Conservation (phyloP, 2,888 invertebrate genomes). For the Andrena minutula region DNA sequence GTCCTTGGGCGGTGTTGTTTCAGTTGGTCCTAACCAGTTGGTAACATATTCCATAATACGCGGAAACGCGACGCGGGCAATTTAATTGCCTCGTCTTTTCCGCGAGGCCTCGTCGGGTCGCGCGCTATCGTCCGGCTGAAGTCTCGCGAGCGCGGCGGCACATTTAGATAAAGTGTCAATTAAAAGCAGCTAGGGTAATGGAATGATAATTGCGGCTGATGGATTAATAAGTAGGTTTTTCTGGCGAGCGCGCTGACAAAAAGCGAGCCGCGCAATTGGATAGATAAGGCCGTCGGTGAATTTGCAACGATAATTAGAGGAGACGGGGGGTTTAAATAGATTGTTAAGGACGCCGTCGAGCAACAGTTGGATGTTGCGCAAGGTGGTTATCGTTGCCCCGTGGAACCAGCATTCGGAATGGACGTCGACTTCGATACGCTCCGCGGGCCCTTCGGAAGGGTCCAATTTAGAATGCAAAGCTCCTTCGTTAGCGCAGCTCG, state of each 20-base stretch:
- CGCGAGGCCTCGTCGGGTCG: neutral
- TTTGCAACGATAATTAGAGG: conserved; percentile 33
- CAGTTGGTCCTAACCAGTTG: neutral
- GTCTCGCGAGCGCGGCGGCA: neutral
- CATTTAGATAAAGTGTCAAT: conserved; percentile 39
- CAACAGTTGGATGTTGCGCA: conserved; percentile 11
- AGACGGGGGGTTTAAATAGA: conserved; percentile 27
- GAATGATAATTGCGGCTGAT: conserved; percentile 26
- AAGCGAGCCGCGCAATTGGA: neutral
- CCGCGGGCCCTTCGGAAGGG: conserved; percentile 28
- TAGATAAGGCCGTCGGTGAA: conserved; percentile 9
- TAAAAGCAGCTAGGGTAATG: conserved; percentile 12
- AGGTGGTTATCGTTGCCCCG: conserved; percentile 10
- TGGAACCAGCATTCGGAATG: conserved; percentile 12
- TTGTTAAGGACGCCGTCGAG: neutral
- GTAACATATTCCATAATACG: neutral
- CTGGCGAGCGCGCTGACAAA: neutral
- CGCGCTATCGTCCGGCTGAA: neutral
- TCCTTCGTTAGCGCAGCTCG: conserved; percentile 32
- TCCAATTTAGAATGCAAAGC: conserved; percentile 52
- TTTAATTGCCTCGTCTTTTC: conserved; percentile 5
- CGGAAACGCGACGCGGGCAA: neutral
- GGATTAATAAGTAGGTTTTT: conserved; percentile 55
- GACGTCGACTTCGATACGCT: conserved; percentile 9
- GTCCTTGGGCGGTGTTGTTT: neutral